Percentiles rank a stretch among this genome's conserved stretches.
phyloP scores from a whole-genome alignment of 2,113 vertebrate genomes.

The Poeciliopsis retropinna region DNA sequence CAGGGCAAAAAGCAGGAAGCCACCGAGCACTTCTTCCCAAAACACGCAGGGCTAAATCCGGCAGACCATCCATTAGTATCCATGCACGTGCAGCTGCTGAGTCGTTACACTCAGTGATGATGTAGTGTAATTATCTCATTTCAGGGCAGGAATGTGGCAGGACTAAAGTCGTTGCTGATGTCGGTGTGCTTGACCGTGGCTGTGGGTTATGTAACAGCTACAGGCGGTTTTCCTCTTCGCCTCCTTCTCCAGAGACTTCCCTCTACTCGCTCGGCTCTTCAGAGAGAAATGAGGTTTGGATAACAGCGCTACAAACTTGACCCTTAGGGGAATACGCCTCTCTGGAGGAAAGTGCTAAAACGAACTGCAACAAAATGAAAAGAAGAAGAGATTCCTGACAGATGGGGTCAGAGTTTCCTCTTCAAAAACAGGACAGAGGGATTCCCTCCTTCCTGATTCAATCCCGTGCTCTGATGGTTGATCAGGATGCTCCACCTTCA shows the following conservation, averaged over 20 bases:
- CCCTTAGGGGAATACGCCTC: constrained; percentile 5
- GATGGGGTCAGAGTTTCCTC: constrained; percentile 2
- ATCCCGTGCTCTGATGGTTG: neutral
- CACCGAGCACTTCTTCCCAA: constrained; percentile 21
- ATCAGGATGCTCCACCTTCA: constrained; percentile 26
- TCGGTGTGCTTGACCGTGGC: constrained; percentile 1
- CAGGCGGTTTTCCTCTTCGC: constrained; percentile 9
- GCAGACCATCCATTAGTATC: constrained; percentile 60
- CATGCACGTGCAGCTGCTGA: constrained; percentile 28
- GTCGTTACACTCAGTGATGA: neutral
- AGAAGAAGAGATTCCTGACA: neutral
- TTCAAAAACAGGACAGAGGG: neutral
- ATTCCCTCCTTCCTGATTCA: neutral
- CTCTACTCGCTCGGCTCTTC: constrained; percentile 27
- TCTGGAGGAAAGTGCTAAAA: neutral
- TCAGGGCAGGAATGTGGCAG: neutral
- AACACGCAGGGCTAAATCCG: constrained; percentile 26
- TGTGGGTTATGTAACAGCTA: constrained; percentile 25
- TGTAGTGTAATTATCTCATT: neutral
- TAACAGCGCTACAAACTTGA: constrained; percentile 29
- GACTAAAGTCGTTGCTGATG: neutral
- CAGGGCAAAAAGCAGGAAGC: constrained; percentile 10
- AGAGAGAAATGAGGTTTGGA: constrained; percentile 34
- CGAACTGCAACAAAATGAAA: neutral
- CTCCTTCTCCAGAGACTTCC: constrained; percentile 36